Percentiles rank a stretch among this genome's conserved stretches.
These are phyloP conservation scores for Penaeus vannamei DNA, from an alignment of 1,140 invertebrate genomes.

Conservation along the genomic window DNA sequence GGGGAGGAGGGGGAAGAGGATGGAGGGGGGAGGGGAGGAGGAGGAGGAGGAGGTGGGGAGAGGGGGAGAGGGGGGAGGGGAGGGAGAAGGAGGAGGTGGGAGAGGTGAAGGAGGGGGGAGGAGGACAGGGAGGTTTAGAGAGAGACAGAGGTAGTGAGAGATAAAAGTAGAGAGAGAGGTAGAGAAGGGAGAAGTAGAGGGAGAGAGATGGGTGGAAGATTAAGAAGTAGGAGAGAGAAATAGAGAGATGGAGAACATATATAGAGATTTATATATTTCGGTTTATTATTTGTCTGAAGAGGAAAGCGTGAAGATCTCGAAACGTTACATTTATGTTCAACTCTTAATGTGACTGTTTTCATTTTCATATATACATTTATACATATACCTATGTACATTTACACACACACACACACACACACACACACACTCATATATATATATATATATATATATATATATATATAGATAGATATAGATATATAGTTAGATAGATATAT, in stretches of 20 bases:
- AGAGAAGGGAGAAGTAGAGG: not conserved
- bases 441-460: too few species aligned
- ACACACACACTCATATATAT: too few species aligned
- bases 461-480: too few species aligned
- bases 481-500: too few species aligned
- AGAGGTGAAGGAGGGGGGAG: too few species aligned
- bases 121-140: not conserved
- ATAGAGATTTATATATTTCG: not conserved
- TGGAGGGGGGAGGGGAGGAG: not conserved
- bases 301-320: too few species aligned
- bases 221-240: not conserved
- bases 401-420: too few species aligned
- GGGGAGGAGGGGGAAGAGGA: not conserved
- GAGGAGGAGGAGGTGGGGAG: not conserved
- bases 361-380: not conserved
- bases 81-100: not conserved
- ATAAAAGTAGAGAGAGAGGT: not conserved
- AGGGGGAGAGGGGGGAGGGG: not conserved
- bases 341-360: too few species aligned
- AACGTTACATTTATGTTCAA: too few species aligned
- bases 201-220: not conserved
- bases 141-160: not conserved
- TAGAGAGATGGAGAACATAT: not conserved
- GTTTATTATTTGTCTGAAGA: not conserved
- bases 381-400: too few species aligned